Base-by-base conservation (phyloP, 2,888 invertebrate species). In the Plagodis pulveraria region DNA sequence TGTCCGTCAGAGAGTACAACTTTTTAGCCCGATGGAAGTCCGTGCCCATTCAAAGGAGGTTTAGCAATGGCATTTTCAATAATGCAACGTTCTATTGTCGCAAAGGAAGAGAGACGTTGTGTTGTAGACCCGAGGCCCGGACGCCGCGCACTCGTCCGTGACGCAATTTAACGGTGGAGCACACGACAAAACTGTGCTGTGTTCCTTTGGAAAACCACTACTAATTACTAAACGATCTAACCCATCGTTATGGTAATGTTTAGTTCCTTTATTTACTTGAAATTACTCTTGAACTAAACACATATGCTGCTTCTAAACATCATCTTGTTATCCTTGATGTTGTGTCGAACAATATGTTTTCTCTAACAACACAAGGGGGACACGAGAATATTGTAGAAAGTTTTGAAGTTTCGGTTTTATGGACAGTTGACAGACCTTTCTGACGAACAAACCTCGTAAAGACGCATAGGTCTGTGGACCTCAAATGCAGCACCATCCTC, bases 151-250 rank as follows among this genome's bases (percentile, higher is more conserved):
- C 74, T 86, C 82, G 71, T 64, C 78, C 86, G 71, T 82, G 74
- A 72, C 75, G 73, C 76, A 83, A 88, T 88, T 88, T 87, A 79
- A 85, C 86, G 86, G 78, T 80, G 73, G 70, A 73, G 73, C 76
- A 77, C 76, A 74, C 83, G 66, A 78, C 75, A 80, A 83, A 81
- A 81, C 76, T 73, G 74, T 77, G 77, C 78, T 74, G 74, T 73
- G 69, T 76, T 71, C 72, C 67, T 72, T 72, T 67, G 63, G 66
- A 76, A 73, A 70, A 67, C 67, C 63, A 56, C 38, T 56, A 55
- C 61, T 68, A 69, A 73, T 68, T 67, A 67, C 65, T 62, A 56
- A 58, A 62, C 67, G 61, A 71, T 72, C 72, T 68, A 66, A 67
- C 65, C 66, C 66, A 67, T 68, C 56, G 62, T 68, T 67, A 51